These are phyloP conservation scores for Sander lucioperca DNA, from an alignment of 2,113 vertebrate species.

Conservation along the genomic window DNA sequence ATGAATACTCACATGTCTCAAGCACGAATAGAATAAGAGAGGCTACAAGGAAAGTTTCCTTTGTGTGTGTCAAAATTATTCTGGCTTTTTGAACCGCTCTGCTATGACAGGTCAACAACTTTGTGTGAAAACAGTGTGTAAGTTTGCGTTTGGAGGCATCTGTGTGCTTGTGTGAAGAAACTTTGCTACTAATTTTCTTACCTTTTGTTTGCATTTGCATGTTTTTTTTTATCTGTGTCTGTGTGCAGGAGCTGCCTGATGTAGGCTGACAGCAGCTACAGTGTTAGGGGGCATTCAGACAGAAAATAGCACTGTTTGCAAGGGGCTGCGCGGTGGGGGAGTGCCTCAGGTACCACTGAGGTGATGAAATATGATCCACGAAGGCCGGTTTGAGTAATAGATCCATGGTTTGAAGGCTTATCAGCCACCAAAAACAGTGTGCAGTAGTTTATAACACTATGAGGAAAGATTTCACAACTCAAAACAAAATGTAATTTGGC, in stretches of 20 bases:
- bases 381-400: neutral
- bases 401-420: neutral
- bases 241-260: conserved; percentile 8
- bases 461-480: neutral
- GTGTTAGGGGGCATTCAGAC: conserved; percentile 8
- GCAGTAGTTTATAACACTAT: neutral
- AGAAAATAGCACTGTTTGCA: conserved; percentile 14
- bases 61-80: conserved; percentile 17
- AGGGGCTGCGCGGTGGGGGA: neutral
- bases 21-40: conserved; percentile 31
- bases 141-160: neutral
- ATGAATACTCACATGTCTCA: conserved; percentile 39
- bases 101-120: conserved; percentile 30
- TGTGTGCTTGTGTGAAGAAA: neutral
- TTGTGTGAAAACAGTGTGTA: conserved; percentile 20
- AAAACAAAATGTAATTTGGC: too few relatives aligned
- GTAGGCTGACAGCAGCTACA: conserved; percentile 17
- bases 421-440: neutral
- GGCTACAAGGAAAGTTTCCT: conserved; percentile 24
- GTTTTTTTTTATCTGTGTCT: conserved; percentile 3
- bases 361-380: conserved; percentile 24
- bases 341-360: conserved; percentile 13
- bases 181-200: neutral
- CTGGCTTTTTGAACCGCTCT: conserved; percentile 8
- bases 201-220: neutral